A percentile compares a stretch with the other conserved stretches of the same genome.
Conservation (phyloP, 2,113 vertebrate genomes). For the Carassius gibelio region DNA sequence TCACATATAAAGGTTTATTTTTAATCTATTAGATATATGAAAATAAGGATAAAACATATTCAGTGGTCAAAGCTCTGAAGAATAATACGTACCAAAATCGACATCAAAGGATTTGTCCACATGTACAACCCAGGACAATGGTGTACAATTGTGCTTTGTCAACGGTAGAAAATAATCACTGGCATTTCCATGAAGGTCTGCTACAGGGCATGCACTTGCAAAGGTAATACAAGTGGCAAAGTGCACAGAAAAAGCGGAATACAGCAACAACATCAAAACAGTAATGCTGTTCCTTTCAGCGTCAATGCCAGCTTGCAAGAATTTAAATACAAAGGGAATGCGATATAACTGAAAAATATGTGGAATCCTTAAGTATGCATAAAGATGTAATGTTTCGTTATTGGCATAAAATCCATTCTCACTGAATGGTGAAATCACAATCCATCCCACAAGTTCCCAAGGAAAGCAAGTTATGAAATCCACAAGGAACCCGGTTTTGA, state of each 20-base stretch:
- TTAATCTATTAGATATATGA: background rate
- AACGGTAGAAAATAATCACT: slow-evolving; percentile 22
- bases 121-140: slow-evolving; percentile 43
- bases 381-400: slow-evolving; percentile 41
- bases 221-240: slow-evolving; percentile 48
- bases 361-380: slow-evolving; percentile 48
- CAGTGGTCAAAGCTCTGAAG: background rate
- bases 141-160: slow-evolving; percentile 46
- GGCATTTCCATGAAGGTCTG: slow-evolving; percentile 18
- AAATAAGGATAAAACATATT: background rate
- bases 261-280: slow-evolving; percentile 39
- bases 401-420: slow-evolving; percentile 33
- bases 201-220: slow-evolving; percentile 41
- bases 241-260: slow-evolving; percentile 41
- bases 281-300: slow-evolving; percentile 24
- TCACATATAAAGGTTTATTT: background rate
- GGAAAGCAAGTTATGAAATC: slow-evolving; percentile 55
- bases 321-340: slow-evolving; percentile 37
- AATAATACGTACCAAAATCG: slow-evolving; percentile 34
- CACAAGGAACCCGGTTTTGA: slow-evolving; percentile 42
- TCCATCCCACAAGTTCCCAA: slow-evolving; percentile 45
- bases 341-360: slow-evolving; percentile 55
- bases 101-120: slow-evolving; percentile 8
- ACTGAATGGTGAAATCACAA: slow-evolving; percentile 3
- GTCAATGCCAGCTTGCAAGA: slow-evolving; percentile 36